Percentiles rank a stretch among this genome's conserved stretches.
Conservation (phyloP, 2,113 vertebrate species). For the Muntiacus muntjak region DNA sequence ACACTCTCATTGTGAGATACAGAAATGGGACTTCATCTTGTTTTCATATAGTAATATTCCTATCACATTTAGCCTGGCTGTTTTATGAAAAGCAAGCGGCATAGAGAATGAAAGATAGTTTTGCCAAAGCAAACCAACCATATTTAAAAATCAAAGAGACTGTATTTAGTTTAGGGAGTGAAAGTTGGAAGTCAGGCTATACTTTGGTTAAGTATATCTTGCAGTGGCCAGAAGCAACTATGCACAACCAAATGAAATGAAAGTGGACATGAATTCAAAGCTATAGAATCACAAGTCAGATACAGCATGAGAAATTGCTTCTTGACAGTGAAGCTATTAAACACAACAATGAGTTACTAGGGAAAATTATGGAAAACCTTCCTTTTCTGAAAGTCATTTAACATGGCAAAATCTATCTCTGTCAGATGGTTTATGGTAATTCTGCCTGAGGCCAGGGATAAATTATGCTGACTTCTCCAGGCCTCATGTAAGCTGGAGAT, state of each 20-base stretch:
- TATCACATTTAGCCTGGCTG: neutral
- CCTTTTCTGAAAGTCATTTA: slow-evolving; percentile 58
- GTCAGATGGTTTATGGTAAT: slow-evolving; percentile 57
- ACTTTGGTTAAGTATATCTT: neutral
- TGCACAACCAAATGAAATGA: neutral
- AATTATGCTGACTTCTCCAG: slow-evolving; percentile 59
- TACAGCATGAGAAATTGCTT: slow-evolving; percentile 32
- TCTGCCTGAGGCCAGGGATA: slow-evolving; percentile 33
- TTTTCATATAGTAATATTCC: neutral
- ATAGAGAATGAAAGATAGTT: neutral
- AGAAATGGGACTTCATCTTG: neutral
- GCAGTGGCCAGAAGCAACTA: neutral
- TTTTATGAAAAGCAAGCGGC: neutral
- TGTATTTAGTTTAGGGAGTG: neutral
- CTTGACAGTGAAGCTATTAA: slow-evolving; percentile 61
- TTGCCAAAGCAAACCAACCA: neutral
- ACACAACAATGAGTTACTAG: slow-evolving; percentile 55
- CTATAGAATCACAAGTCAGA: neutral
- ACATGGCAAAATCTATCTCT: slow-evolving; percentile 36
- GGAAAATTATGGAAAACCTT: slow-evolving; percentile 62
- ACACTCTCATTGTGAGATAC: neutral
- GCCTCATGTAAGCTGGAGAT: neutral
- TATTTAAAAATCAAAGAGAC: slow-evolving; percentile 17
- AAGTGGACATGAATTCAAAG: neutral
- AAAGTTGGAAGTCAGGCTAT: neutral